phyloP scores from a whole-genome alignment of 2,888 invertebrate species.

The Odiellus spinosus region DNA sequence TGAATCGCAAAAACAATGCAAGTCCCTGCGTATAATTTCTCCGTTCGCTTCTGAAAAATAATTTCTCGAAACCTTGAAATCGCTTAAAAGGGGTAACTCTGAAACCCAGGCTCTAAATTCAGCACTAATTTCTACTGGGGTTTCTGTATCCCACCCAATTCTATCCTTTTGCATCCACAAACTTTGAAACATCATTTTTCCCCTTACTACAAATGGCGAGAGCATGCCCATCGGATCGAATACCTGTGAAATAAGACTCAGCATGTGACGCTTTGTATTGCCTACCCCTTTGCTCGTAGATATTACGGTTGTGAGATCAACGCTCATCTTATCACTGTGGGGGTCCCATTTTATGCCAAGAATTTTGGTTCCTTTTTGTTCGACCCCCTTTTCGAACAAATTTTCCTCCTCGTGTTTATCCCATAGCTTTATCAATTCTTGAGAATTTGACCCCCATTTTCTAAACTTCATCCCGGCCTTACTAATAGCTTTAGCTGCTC shows the following conservation, averaged over 20 bases:
- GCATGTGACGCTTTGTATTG: too few relatives aligned
- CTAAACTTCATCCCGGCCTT: too few relatives aligned
- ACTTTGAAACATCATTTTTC: slow-evolving; percentile 17
- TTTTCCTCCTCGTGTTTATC: too few relatives aligned
- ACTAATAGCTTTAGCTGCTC: too few relatives aligned
- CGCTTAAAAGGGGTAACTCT: background rate
- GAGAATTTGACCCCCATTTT: too few relatives aligned
- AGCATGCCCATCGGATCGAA: slow-evolving; percentile 18
- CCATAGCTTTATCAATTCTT: too few relatives aligned
- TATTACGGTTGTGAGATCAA: too few relatives aligned
- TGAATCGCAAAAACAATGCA: slow-evolving; percentile 20
- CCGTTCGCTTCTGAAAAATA: background rate
- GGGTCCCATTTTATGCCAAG: too few relatives aligned
- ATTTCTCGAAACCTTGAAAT: slow-evolving; percentile 7
- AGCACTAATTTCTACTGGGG: slow-evolving; percentile 8
- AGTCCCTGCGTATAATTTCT: background rate
- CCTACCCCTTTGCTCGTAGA: too few relatives aligned
- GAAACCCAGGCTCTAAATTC: slow-evolving; percentile 1
- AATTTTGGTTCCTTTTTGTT: too few relatives aligned
- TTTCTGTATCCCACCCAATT: slow-evolving; percentile 20
- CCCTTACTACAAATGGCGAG: slow-evolving; percentile 3
- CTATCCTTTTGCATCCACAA: slow-evolving; percentile 17
- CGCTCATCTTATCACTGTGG: too few relatives aligned
- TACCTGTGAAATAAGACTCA: background rate
- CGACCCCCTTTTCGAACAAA: too few relatives aligned